Evolutionary conservation across 2,797 vertebrate genomes (phyloP).

Genomic region (Sparus aurata): DNA sequence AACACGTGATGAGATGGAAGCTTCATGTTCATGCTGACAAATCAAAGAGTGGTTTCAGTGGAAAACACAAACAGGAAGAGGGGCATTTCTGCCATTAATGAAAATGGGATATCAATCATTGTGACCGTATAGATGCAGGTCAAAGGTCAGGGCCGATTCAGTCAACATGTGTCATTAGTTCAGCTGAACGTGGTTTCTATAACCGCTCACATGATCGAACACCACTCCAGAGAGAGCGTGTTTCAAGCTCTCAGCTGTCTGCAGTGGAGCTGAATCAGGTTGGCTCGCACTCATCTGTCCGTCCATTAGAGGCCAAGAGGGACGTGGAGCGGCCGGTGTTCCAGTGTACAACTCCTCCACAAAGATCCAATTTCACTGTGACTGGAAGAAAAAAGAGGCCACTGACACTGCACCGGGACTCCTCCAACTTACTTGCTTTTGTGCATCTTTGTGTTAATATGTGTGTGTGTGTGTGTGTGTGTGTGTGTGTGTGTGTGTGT

Average conservation of each 20-base stretch:
- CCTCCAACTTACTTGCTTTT: conserved; percentile 52
- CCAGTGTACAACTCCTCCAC: conserved; percentile 59
- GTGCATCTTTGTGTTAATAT: conserved; percentile 52
- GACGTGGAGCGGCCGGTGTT: conserved; percentile 41
- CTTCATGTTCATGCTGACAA: background rate
- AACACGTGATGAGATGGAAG: background rate
- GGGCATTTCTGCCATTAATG: background rate
- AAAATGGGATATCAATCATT: background rate
- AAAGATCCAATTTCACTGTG: conserved; percentile 79
- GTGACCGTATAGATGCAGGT: conserved; percentile 3
- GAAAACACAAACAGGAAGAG: background rate
- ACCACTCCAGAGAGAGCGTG: background rate
- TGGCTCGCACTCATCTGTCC: conserved; percentile 30
- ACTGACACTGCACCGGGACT: conserved; percentile 69
- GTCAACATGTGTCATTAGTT: background rate
- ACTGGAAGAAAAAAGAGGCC: conserved; percentile 65
- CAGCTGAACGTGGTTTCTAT: conserved; percentile 9
- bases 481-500: conserved; percentile 35
- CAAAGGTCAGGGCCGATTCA: background rate
- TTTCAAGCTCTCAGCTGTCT: conserved; percentile 41
- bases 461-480: conserved; percentile 27
- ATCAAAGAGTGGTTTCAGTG: background rate
- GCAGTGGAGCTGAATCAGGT: conserved; percentile 61
- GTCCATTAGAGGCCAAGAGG: conserved; percentile 45
- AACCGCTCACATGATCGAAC: background rate